Evolutionary conservation across 2,113 vertebrate species (phyloP).

Genomic region (Alouatta palliata): DNA sequence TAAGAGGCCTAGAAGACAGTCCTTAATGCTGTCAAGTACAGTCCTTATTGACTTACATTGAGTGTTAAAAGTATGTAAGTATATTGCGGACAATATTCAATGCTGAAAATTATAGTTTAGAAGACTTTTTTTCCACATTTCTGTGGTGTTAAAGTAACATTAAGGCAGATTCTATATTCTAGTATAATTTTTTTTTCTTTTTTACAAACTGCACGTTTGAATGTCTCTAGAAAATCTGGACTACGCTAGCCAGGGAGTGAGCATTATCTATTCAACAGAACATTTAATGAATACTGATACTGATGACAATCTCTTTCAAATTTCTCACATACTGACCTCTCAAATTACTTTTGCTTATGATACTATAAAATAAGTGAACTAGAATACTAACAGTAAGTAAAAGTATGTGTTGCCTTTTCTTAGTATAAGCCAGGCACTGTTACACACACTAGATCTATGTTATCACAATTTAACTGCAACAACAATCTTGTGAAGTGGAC

Average conservation of each 20-base stretch:
- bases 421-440: neutral
- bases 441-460: neutral
- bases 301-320: neutral
- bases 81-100: neutral
- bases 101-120: neutral
- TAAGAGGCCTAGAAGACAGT: neutral
- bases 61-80: neutral
- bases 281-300: neutral
- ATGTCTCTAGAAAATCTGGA: neutral
- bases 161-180: neutral
- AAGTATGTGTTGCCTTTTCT: neutral
- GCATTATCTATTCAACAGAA: neutral
- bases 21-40: neutral
- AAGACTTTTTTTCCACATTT: neutral
- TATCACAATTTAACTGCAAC: neutral
- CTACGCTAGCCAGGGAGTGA: neutral
- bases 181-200: neutral
- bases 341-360: slow-evolving; percentile 15
- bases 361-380: neutral
- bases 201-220: neutral
- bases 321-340: neutral
- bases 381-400: neutral
- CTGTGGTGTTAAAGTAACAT: neutral
- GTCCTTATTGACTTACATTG: neutral
- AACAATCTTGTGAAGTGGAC: neutral